A percentile compares a stretch with the other conserved stretches of the same genome.
These are phyloP conservation scores for Lamprologus lemairii DNA, from an alignment of 2,113 vertebrate genomes.

Conservation along the genomic window DNA sequence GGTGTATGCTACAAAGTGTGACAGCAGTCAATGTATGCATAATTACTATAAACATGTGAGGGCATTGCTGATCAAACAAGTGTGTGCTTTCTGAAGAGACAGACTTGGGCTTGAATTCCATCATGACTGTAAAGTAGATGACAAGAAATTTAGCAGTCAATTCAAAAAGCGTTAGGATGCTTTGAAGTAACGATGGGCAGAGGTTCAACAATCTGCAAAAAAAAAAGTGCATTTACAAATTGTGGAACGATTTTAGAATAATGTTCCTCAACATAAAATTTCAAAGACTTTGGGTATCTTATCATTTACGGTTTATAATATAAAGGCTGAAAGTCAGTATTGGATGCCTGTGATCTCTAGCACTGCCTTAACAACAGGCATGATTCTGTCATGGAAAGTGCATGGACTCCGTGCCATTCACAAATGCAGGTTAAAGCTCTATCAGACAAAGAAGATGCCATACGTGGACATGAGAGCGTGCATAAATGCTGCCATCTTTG, in stretches of 20 bases:
- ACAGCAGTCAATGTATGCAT: neutral
- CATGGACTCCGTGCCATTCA: neutral
- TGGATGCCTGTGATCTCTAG: neutral
- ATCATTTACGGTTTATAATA: neutral
- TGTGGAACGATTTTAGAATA: neutral
- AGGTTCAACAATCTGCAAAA: neutral
- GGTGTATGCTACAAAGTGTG: neutral
- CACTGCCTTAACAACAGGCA: neutral
- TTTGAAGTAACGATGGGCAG: neutral
- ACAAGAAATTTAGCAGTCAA: neutral
- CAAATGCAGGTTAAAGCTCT: neutral
- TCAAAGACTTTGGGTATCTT: neutral
- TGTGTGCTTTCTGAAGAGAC: neutral
- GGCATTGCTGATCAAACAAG: neutral
- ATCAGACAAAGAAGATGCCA: neutral
- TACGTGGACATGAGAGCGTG: fast-evolving
- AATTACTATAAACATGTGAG: neutral
- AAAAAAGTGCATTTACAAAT: neutral
- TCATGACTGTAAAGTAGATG: neutral
- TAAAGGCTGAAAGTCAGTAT: neutral
- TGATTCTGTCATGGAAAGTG: neutral
- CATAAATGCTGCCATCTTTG: neutral
- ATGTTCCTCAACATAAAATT: neutral
- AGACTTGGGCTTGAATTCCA: neutral
- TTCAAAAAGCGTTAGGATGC: neutral